Conservation (phyloP, 2,888 invertebrate genomes). For the Tubiluchus corallicola region DNA sequence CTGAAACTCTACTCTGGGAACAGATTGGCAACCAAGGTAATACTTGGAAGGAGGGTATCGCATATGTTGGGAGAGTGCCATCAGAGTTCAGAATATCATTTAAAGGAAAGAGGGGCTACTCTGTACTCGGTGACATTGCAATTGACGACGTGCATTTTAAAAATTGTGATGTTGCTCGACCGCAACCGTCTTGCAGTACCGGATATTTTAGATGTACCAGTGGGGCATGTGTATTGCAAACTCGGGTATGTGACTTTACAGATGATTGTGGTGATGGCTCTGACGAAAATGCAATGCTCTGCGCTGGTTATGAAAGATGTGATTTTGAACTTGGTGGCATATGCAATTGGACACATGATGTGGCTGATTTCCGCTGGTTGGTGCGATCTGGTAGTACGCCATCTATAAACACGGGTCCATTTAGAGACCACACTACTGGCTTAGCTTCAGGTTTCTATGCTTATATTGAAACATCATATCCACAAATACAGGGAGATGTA, state of each 20-base stretch:
- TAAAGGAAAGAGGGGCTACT: neutral
- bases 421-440: slow-evolving; percentile 7
- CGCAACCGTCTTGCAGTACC: neutral
- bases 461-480: neutral
- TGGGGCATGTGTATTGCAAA: slow-evolving; percentile 4
- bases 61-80: neutral
- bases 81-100: slow-evolving; percentile 5
- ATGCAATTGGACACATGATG: neutral
- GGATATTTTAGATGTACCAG: neutral
- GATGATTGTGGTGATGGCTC: slow-evolving; percentile 6
- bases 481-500: neutral
- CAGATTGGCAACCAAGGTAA: neutral
- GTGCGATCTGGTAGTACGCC: neutral
- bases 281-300: neutral
- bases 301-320: neutral
- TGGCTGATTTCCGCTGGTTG: neutral
- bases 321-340: slow-evolving; percentile 4
- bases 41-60: neutral
- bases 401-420: slow-evolving; percentile 2
- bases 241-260: slow-evolving; percentile 2
- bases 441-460: neutral
- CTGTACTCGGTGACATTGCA: neutral
- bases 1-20: neutral
- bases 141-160: neutral
- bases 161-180: neutral